phyloP scores from a whole-genome alignment of 1,140 invertebrate genomes.

The Wasmannia auropunctata region DNA sequence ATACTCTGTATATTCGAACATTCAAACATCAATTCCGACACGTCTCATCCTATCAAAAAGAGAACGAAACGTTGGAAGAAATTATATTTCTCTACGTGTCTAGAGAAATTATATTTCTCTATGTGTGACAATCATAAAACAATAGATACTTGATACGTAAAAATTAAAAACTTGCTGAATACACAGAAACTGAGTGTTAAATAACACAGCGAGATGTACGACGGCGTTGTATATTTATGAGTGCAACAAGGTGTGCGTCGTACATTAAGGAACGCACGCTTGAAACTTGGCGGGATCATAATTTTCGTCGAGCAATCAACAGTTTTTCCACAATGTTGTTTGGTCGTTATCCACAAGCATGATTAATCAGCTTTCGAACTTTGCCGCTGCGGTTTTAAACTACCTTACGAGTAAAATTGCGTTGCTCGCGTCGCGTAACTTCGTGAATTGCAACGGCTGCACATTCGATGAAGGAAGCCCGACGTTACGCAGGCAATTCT shows the following conservation, averaged over 20 bases:
- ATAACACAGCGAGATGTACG: background rate
- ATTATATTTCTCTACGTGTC: too few relatives aligned
- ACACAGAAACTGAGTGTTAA: background rate
- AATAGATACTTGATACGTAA: background rate
- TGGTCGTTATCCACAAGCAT: background rate
- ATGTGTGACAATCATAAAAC: background rate
- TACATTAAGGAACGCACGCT: background rate
- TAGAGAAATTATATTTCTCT: too few relatives aligned
- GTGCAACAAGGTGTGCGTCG: background rate
- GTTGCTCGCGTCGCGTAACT: conserved; percentile 27
- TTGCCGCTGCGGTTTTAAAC: background rate
- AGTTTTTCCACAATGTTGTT: conserved; percentile 31
- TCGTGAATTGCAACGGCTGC: conserved; percentile 18
- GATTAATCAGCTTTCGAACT: conserved; percentile 42
- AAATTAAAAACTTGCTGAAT: background rate
- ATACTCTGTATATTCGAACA: background rate
- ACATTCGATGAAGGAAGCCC: background rate
- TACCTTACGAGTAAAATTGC: conserved; percentile 13
- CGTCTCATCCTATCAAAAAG: background rate
- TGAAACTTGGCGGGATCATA: background rate
- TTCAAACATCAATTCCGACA: background rate
- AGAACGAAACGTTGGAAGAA: background rate
- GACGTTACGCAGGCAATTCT: background rate
- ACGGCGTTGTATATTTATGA: background rate
- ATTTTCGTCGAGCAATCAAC: conserved; percentile 10